Evolutionary conservation across 1,140 invertebrate species (phyloP), one percentile per base, ranked within the genome.

Genomic region (Anadara kagoshimensis): DNA sequence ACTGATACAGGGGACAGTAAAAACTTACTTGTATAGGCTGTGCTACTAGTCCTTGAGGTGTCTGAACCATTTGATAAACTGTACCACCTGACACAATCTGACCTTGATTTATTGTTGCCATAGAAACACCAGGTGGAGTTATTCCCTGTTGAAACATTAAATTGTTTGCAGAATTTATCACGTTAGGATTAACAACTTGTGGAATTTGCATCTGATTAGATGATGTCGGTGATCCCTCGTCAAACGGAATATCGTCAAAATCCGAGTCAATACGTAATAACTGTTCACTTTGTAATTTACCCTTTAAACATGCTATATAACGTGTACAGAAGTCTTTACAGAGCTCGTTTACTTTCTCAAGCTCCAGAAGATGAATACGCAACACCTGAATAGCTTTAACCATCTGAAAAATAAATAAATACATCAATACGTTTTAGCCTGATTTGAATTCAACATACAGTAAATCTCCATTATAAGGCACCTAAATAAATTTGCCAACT

Each of bases 61-160:
- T 91, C 65, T 91, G 90, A 22, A 90, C 89, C 90, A 91, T 90
- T 77, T 91, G 90, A 76, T 90, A 91, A 22, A 91, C 86, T 56
- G 86, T 90, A 20, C 88, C 88, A 26, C 88, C 88, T 24, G 89
- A 90, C 41, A 90, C 83, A 47, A 90, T 86, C 76, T 90, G 89
- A 29, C 85, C 87, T 47, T 84, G 87, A 51, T 82, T 84, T 45
- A 89, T 76, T 41, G 86, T 83, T 64, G 86, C 82, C 82, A 88
- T 85, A 45, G 86, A 75, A 41, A 83, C 69, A 24, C 84, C 69
- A 8, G 85, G 71, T 36, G 62, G 49, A 78, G 90, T 85, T 11
- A 73, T 63, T 75, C 82, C 56, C 29, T 81, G 80, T 45, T 78
- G 80, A 61, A 87, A 83, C 59, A 89, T 73, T 1, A 88, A 75